Evolutionary conservation across 2,113 vertebrate species (phyloP).

Genomic region (Aramus guarauna): DNA sequence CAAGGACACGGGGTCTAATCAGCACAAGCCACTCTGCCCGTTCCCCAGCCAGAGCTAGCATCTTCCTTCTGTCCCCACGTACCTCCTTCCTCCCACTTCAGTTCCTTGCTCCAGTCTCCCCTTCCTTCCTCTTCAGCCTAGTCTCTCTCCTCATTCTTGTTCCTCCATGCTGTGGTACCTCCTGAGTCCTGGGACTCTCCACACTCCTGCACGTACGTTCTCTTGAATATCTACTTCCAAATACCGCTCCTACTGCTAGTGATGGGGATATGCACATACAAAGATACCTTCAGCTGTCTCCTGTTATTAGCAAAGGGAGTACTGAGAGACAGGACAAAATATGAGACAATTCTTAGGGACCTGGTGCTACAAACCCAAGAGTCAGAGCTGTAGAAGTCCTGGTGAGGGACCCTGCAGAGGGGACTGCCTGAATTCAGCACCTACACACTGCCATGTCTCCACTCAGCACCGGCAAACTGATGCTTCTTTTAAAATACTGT

Average conservation of each 20-base stretch:
- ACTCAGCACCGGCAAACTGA: rapidly evolving
- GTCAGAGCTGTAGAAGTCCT: not conserved
- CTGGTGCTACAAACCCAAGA: not conserved
- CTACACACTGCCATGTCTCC: rapidly evolving
- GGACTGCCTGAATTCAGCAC: not conserved
- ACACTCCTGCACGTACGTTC: rapidly evolving
- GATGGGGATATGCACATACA: not conserved
- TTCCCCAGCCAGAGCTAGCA: rapidly evolving
- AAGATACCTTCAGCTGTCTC: not conserved
- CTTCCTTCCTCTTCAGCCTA: not conserved
- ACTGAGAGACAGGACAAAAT: not conserved
- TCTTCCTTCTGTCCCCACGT: not conserved
- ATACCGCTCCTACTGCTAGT: not conserved
- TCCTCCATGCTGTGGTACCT: not conserved
- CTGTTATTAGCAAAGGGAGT: not conserved
- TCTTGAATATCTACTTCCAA: not conserved
- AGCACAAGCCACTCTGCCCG: not conserved
- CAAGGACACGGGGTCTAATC: not conserved
- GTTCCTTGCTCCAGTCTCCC: not conserved
- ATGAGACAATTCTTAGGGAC: rapidly evolving
- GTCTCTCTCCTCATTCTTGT: not conserved
- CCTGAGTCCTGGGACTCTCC: not conserved
- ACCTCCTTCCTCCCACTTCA: not conserved
- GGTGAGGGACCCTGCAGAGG: not conserved
- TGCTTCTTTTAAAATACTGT: not conserved